Conservation (phyloP, 2,888 invertebrate species). For the Syrista parreyssii region DNA sequence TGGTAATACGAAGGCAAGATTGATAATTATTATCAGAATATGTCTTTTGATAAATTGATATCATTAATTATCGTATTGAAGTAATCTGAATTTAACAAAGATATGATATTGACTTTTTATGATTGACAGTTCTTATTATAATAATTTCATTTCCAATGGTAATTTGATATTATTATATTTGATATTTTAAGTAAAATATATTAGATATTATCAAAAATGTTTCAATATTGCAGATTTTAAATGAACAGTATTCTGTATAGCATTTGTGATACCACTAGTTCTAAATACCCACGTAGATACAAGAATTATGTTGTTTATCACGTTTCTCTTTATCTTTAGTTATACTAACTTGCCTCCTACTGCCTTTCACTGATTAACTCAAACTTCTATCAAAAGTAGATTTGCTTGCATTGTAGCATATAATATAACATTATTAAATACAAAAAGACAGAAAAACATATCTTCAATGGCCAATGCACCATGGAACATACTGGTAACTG, state of each 20-base stretch:
- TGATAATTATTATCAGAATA: neutral
- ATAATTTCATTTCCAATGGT: neutral
- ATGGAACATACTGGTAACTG: slow-evolving; percentile 82
- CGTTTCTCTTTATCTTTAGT: neutral
- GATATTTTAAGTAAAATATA: neutral
- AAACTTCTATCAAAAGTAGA: neutral
- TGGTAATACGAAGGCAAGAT: neutral
- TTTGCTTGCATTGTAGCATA: neutral
- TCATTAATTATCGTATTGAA: no score
- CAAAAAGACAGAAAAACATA: neutral
- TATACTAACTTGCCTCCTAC: neutral
- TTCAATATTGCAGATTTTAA: neutral
- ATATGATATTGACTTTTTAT: neutral
- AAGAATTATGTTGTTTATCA: neutral
- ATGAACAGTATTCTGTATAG: neutral
- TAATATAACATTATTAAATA: neutral
- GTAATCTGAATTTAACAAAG: neutral
- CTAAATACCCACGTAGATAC: neutral
- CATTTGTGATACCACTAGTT: neutral
- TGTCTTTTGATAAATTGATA: neutral
- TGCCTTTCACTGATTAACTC: neutral
- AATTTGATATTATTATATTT: neutral
- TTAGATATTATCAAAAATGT: neutral
- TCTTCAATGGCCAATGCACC: slow-evolving; percentile 33
- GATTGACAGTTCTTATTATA: neutral